Evolutionary conservation across 2,888 invertebrate species (phyloP).

Genomic region (Melitaea athalia): DNA sequence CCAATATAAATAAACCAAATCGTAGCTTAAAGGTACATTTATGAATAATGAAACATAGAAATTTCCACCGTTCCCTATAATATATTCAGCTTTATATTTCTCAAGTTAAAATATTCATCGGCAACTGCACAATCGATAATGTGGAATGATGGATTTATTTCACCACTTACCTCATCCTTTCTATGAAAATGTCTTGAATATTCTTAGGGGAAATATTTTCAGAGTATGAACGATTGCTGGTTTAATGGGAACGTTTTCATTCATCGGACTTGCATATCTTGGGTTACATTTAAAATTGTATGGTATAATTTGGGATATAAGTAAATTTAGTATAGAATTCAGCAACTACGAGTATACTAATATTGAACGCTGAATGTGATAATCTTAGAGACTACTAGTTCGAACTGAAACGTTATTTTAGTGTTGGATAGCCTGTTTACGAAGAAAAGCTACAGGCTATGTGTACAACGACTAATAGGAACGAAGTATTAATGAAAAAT

Average conservation of each 20-base stretch:
- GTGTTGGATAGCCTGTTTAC: too few species aligned
- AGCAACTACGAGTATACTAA: too few species aligned
- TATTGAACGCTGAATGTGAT: too few species aligned
- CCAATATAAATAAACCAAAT: background rate
- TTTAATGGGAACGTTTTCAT: background rate
- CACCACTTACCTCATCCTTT: slow-evolving; percentile 29
- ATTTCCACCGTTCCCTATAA: slow-evolving; percentile 7
- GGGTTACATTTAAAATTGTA: background rate
- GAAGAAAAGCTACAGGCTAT: too few species aligned
- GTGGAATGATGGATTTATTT: slow-evolving; percentile 57
- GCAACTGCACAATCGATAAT: slow-evolving; percentile 59
- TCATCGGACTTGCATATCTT: background rate
- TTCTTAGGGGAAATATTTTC: slow-evolving; percentile 25
- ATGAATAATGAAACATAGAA: slow-evolving; percentile 6
- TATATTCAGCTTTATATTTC: slow-evolving; percentile 12
- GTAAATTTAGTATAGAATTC: too few species aligned
- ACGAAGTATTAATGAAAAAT: too few species aligned
- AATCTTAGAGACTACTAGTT: too few species aligned
- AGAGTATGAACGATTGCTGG: background rate
- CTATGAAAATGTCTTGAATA: slow-evolving; percentile 37
- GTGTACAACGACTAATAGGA: too few species aligned
- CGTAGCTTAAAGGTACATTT: background rate
- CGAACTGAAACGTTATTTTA: too few species aligned
- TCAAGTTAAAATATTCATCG: slow-evolving; percentile 52
- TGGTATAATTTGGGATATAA: background rate